A percentile compares a stretch with the other conserved stretches of the same genome.
Evolutionary conservation across 1,140 invertebrate species (phyloP).

Genomic region (Drosophila takahashii): DNA sequence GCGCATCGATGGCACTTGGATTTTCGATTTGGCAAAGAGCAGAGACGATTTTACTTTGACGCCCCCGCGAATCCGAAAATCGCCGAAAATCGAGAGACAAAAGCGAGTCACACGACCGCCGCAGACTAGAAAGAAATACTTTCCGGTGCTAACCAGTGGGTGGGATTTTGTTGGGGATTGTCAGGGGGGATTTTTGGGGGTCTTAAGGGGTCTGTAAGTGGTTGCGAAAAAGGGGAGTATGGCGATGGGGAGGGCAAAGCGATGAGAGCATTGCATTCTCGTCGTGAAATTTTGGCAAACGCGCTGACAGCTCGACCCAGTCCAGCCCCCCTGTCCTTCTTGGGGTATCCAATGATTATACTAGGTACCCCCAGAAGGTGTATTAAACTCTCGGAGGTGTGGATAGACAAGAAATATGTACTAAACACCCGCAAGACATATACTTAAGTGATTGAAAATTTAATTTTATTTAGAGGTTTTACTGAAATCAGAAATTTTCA

Average conservation of each 20-base stretch:
- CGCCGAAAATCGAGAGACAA: slow-evolving; percentile 49
- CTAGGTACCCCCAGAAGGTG: slow-evolving; percentile 14
- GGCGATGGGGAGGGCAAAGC: slow-evolving; percentile 13
- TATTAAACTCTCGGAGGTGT: slow-evolving; percentile 2
- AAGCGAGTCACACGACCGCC: slow-evolving; percentile 58
- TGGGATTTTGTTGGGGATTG: slow-evolving; percentile 10
- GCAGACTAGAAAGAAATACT: slow-evolving; percentile 41
- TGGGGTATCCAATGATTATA: slow-evolving; percentile 55
- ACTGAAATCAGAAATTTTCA: too few relatives aligned
- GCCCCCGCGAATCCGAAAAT: slow-evolving; percentile 19
- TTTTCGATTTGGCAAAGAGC: slow-evolving; percentile 40
- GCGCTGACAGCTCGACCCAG: slow-evolving; percentile 42
- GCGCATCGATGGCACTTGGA: slow-evolving; percentile 41
- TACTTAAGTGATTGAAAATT: too few relatives aligned
- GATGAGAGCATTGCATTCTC: slow-evolving; percentile 48
- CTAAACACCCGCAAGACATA: background rate
- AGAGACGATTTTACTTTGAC: slow-evolving; percentile 43
- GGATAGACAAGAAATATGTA: background rate
- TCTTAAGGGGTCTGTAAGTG: slow-evolving; percentile 19
- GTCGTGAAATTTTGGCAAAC: slow-evolving; percentile 39
- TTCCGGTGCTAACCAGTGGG: slow-evolving; percentile 48
- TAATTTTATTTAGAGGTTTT: too few relatives aligned
- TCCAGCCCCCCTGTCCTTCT: slow-evolving; percentile 49
- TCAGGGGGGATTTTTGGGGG: background rate
- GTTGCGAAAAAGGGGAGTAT: background rate